Evolutionary conservation across 2,797 vertebrate genomes (phyloP).

Genomic region (Microctenopoma lineatum): DNA sequence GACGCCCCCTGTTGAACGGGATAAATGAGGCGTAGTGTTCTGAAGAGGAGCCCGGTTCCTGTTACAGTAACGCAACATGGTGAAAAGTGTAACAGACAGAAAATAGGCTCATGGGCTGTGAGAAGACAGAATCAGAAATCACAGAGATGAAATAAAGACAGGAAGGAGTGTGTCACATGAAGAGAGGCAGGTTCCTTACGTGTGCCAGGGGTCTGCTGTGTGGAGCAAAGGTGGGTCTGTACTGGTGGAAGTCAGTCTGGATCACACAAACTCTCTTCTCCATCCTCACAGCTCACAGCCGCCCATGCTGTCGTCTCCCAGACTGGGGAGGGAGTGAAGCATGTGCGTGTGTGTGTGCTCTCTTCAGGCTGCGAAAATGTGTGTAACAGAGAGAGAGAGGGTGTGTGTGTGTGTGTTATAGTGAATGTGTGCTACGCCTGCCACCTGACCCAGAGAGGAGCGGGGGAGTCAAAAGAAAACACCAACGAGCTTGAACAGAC

Average conservation of each 20-base stretch:
- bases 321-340: slow-evolving; percentile 67
- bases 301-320: slow-evolving; percentile 80
- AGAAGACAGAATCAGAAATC: not conserved
- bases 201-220: slow-evolving; percentile 72
- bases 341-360: slow-evolving; percentile 47
- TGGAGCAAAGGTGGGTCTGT: slow-evolving; percentile 75
- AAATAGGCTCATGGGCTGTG: not conserved
- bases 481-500: slow-evolving; percentile 62
- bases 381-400: slow-evolving; percentile 17
- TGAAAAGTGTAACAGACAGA: slow-evolving; percentile 11
- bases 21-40: slow-evolving; percentile 16
- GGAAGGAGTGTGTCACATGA: slow-evolving; percentile 9
- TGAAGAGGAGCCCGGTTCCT: slow-evolving; percentile 33
- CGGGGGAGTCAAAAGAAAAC: slow-evolving; percentile 63
- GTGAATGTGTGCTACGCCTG: slow-evolving; percentile 66
- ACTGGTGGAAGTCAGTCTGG: slow-evolving; percentile 88
- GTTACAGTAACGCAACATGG: not conserved
- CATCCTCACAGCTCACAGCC: slow-evolving; percentile 80
- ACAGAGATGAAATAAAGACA: not conserved
- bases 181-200: slow-evolving; percentile 72
- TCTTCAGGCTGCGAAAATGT: slow-evolving; percentile 43
- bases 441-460: slow-evolving; percentile 81
- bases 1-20: slow-evolving; percentile 52
- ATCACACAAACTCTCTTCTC: slow-evolving; percentile 89
- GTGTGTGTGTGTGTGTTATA: slow-evolving; percentile 37